Evolutionary conservation across 92 coral and sea anemone genomes (phyloP).

Genomic region (Palythoa heliodiscus): DNA sequence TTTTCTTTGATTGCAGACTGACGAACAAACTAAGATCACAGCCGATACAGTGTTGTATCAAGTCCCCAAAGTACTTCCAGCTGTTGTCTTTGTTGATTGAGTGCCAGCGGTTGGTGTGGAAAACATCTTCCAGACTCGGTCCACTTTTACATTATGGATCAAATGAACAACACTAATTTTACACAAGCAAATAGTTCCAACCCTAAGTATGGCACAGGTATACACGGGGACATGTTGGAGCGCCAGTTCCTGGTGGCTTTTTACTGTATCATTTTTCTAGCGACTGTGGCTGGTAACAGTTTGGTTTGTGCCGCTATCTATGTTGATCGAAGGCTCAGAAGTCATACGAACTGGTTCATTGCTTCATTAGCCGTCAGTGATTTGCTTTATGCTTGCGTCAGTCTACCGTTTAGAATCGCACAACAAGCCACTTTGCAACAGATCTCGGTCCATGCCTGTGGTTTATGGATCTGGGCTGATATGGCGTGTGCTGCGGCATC

Average conservation of each 20-base stretch:
- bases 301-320: slow-evolving; percentile 87
- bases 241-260: slow-evolving; percentile 58
- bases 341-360: slow-evolving; percentile 93
- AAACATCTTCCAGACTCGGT: neutral
- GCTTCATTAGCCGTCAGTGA: slow-evolving; percentile 95
- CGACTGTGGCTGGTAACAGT: slow-evolving; percentile 85
- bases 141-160: slow-evolving; percentile 4
- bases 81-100: neutral
- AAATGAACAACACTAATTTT: neutral
- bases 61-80: neutral
- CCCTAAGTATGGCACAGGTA: neutral
- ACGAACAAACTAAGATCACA: neutral
- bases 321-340: slow-evolving; percentile 82
- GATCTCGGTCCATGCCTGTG: slow-evolving; percentile 58
- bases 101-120: neutral
- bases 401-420: slow-evolving; percentile 73
- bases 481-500: slow-evolving; percentile 95
- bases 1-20: neutral
- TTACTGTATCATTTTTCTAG: slow-evolving; percentile 62
- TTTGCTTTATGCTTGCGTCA: slow-evolving; percentile 73
- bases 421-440: slow-evolving; percentile 58
- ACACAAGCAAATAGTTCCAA: neutral
- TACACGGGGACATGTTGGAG: slow-evolving; percentile 9
- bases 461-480: slow-evolving; percentile 89
- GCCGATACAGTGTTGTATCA: neutral